Conservation (phyloP, 37 sponge, comb jelly and placozoan species). For the Bolinopsis microptera region DNA sequence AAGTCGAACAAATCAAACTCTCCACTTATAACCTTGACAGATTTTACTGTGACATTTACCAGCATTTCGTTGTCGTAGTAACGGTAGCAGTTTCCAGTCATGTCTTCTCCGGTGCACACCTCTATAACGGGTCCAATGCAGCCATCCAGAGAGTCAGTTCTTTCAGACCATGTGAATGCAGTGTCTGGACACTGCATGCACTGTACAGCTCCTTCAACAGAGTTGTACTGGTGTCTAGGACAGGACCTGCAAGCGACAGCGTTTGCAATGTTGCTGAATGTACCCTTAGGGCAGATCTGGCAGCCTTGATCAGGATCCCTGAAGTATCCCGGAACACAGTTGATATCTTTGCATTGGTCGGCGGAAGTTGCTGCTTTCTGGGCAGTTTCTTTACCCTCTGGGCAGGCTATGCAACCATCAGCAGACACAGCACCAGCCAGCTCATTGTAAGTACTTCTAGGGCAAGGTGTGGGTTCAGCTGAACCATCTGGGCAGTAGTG, state of each 20-base stretch:
- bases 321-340: not conserved
- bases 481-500: not conserved
- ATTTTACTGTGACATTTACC: not conserved
- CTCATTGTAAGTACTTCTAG: not conserved
- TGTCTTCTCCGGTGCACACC: constrained; percentile 25
- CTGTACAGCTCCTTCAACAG: not conserved
- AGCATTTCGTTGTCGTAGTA: constrained; percentile 34
- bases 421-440: not conserved
- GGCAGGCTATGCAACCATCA: not conserved
- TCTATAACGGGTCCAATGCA: constrained; percentile 53
- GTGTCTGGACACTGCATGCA: constrained; percentile 36
- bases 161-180: not conserved
- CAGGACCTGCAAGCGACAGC: constrained; percentile 32
- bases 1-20: constrained; percentile 27
- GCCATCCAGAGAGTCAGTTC: not conserved
- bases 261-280: constrained; percentile 20
- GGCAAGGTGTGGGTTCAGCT: constrained; percentile 17
- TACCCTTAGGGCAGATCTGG: not conserved
- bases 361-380: not conserved
- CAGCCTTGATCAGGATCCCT: not conserved
- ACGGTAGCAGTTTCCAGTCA: not conserved
- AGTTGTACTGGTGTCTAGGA: constrained; percentile 19
- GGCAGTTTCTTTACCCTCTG: not conserved
- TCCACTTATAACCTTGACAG: constrained; percentile 11
- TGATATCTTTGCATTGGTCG: not conserved